These are phyloP conservation scores for Tetranychus cinnabarinus DNA, from an alignment of 1,140 invertebrate species.

Conservation along the genomic window DNA sequence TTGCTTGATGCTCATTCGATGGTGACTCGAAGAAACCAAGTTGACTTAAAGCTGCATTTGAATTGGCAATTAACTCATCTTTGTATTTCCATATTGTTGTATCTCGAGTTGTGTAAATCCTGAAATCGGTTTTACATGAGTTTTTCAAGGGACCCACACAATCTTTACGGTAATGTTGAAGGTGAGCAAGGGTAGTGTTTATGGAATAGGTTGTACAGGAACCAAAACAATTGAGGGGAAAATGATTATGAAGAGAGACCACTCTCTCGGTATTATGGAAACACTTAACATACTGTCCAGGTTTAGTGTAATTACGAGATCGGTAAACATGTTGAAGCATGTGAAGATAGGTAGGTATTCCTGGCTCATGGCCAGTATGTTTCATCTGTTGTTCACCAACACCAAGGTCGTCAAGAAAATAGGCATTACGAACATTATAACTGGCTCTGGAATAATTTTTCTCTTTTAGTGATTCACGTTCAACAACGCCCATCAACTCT, in stretches of 20 bases:
- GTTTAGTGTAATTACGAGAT: conserved; percentile 70
- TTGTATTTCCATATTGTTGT: conserved; percentile 68
- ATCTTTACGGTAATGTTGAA: conserved; percentile 77
- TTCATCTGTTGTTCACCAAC: conserved; percentile 13
- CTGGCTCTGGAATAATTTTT: conserved; percentile 50
- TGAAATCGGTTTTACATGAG: conserved; percentile 46
- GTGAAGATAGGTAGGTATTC: conserved; percentile 68
- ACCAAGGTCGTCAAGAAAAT: conserved; percentile 65
- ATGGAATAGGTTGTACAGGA: conserved; percentile 67
- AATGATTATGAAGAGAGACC: conserved; percentile 73
- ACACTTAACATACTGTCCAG: conserved; percentile 76
- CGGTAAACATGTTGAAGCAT: conserved; percentile 81
- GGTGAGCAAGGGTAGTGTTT: conserved; percentile 51
- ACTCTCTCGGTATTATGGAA: conserved; percentile 76
- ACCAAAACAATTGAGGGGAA: conserved; percentile 62
- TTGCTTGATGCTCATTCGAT: too few relatives aligned
- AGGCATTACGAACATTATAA: conserved; percentile 77
- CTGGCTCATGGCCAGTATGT: conserved; percentile 17
- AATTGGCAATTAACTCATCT: conserved; percentile 39
- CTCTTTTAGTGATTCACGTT: conserved; percentile 28
- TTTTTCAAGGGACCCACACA: conserved; percentile 73
- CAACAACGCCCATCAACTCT: conserved; percentile 44
- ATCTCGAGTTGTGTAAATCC: conserved; percentile 55
- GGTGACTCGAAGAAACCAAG: conserved; percentile 38
- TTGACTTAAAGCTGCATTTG: conserved; percentile 38